Conservation (phyloP, 2,888 invertebrate species). For the Eupithecia dodoneata region DNA sequence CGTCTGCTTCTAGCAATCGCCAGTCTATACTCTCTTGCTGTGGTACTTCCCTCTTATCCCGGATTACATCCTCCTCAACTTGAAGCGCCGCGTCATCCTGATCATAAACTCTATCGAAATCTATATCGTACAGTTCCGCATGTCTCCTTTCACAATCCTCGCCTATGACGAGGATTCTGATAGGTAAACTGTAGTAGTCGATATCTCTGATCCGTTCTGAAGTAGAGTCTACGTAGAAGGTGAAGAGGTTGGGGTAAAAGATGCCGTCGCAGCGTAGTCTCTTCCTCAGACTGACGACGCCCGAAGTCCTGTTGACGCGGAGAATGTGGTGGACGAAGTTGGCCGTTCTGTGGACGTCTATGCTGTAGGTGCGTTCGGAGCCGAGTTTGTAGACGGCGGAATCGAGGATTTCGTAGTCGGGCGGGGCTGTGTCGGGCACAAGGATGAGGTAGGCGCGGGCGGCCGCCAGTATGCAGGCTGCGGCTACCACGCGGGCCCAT, state of each 20-base stretch:
- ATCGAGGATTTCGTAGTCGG: conserved; percentile 89
- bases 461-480: conserved; percentile 62
- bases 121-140: conserved; percentile 85
- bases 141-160: conserved; percentile 87
- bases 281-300: conserved; percentile 89
- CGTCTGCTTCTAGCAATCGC: conserved; percentile 76
- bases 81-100: conserved; percentile 77
- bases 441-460: conserved; percentile 83
- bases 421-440: conserved; percentile 83
- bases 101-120: conserved; percentile 83
- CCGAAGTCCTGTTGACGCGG: conserved; percentile 89
- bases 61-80: conserved; percentile 72
- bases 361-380: conserved; percentile 90
- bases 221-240: conserved; percentile 93
- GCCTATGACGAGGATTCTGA: conserved; percentile 90
- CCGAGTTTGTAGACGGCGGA: conserved; percentile 92
- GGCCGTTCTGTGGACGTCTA: conserved; percentile 92
- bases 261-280: conserved; percentile 91
- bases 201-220: conserved; percentile 91
- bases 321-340: conserved; percentile 92
- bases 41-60: conserved; percentile 71
- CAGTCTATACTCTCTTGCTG: conserved; percentile 74
- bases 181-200: conserved; percentile 92
- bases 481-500: conserved; percentile 63
- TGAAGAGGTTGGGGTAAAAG: conserved; percentile 93